Conservation (phyloP, 2,888 invertebrate genomes). For the Sinopyrophorus schimmeli region DNA sequence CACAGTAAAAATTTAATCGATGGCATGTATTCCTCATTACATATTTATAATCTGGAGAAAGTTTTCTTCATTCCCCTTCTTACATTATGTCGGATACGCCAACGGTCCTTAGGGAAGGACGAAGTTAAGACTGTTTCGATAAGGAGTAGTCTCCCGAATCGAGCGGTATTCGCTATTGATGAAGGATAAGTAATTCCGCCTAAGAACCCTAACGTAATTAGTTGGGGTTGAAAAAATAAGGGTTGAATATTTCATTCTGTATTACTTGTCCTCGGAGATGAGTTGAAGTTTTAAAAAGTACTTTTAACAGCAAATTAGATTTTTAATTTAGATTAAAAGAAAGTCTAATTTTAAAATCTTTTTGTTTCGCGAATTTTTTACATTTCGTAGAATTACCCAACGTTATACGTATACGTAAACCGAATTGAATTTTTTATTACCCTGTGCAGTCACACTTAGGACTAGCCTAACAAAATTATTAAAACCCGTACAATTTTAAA, state of each 20-base stretch:
- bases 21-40: constrained; percentile 31
- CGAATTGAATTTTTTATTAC: no score
- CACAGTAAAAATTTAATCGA: constrained; percentile 33
- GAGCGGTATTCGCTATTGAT: constrained; percentile 44
- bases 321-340: no score
- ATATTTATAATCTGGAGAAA: constrained; percentile 34
- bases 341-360: no score
- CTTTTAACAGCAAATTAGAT: no score
- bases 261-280: constrained; percentile 25
- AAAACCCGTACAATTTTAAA: no score
- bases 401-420: no score
- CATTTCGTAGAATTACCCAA: no score
- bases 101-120: constrained; percentile 40
- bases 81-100: constrained; percentile 38
- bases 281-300: no score
- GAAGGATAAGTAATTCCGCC: constrained; percentile 70
- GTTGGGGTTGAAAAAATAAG: constrained; percentile 63
- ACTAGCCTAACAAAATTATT: no score
- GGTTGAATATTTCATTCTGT: constrained; percentile 56
- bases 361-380: no score
- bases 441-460: no score
- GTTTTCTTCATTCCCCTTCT: constrained; percentile 48
- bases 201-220: constrained; percentile 73
- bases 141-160: constrained; percentile 25
- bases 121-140: constrained; percentile 35